phyloP scores from a whole-genome alignment of 2,113 vertebrate species.

The Ameiurus melas region DNA sequence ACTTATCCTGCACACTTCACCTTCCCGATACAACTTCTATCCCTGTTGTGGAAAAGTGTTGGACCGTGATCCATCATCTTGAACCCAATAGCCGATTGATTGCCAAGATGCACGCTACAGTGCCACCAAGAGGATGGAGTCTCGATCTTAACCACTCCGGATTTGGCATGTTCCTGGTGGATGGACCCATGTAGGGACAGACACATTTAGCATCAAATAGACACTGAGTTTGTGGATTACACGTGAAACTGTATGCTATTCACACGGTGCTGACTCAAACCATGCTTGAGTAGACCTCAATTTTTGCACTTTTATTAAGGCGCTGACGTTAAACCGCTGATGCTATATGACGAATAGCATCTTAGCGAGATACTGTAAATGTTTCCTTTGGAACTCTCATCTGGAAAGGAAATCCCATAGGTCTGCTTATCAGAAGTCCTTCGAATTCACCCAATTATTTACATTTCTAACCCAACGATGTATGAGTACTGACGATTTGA shows the following conservation, averaged over 20 bases:
- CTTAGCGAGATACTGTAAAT: neutral
- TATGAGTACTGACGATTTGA: neutral
- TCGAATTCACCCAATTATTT: neutral
- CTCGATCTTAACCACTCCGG: slow-evolving; percentile 52
- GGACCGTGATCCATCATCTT: slow-evolving; percentile 47
- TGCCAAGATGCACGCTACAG: slow-evolving; percentile 10
- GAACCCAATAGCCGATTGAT: fast-evolving
- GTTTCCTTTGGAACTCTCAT: too few species aligned
- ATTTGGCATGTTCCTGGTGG: slow-evolving; percentile 67
- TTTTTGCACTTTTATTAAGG: slow-evolving; percentile 13
- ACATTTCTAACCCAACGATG: neutral
- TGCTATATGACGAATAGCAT: neutral
- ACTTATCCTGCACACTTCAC: slow-evolving; percentile 57
- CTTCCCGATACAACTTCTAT: fast-evolving
- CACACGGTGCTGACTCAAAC: neutral
- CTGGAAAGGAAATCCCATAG: neutral
- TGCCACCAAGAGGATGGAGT: neutral
- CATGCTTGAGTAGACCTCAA: neutral
- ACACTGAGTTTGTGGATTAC: neutral
- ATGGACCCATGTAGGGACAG: neutral
- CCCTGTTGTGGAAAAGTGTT: slow-evolving; percentile 58
- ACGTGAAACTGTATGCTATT: neutral
- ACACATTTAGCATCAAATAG: neutral
- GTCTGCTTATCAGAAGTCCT: neutral
- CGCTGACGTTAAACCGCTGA: neutral